Evolutionary conservation across 2,113 vertebrate genomes (phyloP), one percentile per base, ranked within the genome.

Genomic region (Tyto alba): DNA sequence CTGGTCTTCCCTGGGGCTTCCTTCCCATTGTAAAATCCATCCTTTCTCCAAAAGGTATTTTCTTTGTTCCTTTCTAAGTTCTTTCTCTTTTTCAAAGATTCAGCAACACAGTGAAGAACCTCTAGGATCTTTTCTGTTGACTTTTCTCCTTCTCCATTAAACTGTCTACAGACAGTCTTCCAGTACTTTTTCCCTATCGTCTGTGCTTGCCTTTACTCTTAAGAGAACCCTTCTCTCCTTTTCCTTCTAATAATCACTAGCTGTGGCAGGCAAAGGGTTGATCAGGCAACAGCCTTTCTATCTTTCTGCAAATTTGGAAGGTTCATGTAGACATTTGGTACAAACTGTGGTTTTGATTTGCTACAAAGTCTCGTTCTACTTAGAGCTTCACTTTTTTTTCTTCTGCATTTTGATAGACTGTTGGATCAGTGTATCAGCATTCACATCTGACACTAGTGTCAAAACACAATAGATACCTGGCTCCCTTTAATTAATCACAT

Each of bases 401-500:
- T 13, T 3, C 25, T 62, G 38, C 34, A n/a, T 80, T 76, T 85
- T 64, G 60, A 55, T 73, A 56, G 40, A 74, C 66, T 69, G 23
- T 68, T 83, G 30, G 45, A 62, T 83, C 29, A 43, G n/a, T 41
- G 47, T 80, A 80, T 94, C 90, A 89, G 47, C 56, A 72, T 48
- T 75, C 56, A 72, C 38, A 88, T 80, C 86, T 68, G 57, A 64
- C 88, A 62, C 48, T 64, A 52, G 34, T 68, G 85, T 78, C 60
- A 87, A 86, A 92, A 72, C 53, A 60, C 53, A 47, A 27, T 45
- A 81, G 86, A 89, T 90, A 75, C 60, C 32, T 57, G 68, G 17
- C 27, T 90, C 36, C 47, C 68, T 92, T 92, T 90, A 88, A 90
- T 89, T 93, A 93, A 82, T 90, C 56, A 64, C 7, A 18, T 3